These are phyloP conservation scores for Cyrtonyx montezumae DNA, from an alignment of 2,113 vertebrate species.

Conservation along the genomic window DNA sequence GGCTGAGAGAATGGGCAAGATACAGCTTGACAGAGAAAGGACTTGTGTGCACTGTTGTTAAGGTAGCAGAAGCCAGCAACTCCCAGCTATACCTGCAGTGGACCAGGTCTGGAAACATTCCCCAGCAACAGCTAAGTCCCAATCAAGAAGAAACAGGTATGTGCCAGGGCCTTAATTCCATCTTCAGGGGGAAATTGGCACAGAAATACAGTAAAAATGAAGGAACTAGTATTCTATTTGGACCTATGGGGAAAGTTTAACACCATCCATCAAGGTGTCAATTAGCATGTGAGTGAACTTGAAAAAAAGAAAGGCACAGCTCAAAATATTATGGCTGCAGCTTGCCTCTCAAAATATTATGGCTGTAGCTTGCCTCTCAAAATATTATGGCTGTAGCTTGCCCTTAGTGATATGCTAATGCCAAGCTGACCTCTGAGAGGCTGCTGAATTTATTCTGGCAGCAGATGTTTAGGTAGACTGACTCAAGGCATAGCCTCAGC, in stretches of 20 bases:
- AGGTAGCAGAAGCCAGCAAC: conserved; percentile 4
- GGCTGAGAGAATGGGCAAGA: conserved; percentile 22
- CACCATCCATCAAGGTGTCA: neutral
- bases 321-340: neutral
- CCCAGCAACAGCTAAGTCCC: neutral
- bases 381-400: neutral
- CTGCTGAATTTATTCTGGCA: neutral
- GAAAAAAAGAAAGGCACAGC: neutral
- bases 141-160: neutral
- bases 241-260: neutral
- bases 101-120: neutral
- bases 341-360: neutral
- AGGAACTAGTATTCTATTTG: neutral
- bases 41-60: neutral
- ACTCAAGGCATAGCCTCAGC: neutral
- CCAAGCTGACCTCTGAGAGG: neutral
- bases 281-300: neutral
- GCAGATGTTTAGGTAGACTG: neutral
- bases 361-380: neutral
- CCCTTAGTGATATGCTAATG: neutral
- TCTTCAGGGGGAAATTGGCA: neutral
- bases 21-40: conserved; percentile 14
- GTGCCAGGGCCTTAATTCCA: neutral
- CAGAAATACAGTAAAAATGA: neutral
- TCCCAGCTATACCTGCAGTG: neutral